These are phyloP conservation scores for Gulo gulo DNA, from an alignment of 2,113 vertebrate species.

Conservation along the genomic window DNA sequence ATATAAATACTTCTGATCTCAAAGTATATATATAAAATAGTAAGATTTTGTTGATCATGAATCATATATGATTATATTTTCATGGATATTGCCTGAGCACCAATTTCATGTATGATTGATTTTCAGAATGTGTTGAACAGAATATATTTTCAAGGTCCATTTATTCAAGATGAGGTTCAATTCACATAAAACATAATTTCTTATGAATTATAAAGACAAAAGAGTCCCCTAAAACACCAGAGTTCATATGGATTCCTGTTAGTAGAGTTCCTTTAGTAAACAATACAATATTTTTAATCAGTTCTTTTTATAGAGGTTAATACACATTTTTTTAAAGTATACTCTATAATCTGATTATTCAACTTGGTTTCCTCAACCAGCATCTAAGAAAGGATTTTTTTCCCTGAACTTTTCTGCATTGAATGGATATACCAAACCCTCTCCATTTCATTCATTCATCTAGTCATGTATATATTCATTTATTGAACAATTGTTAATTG, in stretches of 20 bases:
- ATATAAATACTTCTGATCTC: constrained; percentile 4
- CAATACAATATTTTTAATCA: not conserved
- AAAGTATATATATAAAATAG: not conserved
- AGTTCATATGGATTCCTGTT: not conserved
- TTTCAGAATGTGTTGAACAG: constrained; percentile 55
- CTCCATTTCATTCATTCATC: not conserved
- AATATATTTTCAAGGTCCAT: constrained; percentile 69
- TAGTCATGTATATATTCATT: not conserved
- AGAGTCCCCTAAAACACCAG: not conserved
- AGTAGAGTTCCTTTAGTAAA: not conserved
- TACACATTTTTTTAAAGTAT: not conserved
- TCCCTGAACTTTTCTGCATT: not conserved
- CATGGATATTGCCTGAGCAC: not conserved
- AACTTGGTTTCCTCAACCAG: not conserved
- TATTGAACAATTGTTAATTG: not conserved
- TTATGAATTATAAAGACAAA: constrained; percentile 67
- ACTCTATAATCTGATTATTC: not conserved
- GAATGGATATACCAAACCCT: not conserved
- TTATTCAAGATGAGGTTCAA: constrained; percentile 67
- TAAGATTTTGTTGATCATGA: not conserved
- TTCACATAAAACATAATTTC: constrained; percentile 60
- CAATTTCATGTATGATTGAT: constrained; percentile 64
- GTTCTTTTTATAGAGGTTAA: not conserved
- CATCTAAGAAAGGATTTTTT: not conserved
- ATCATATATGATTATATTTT: constrained; percentile 9